Evolutionary conservation across 2,888 invertebrate species (phyloP), one percentile per base, ranked within the genome.

Genomic region (Andrena bucephala): DNA sequence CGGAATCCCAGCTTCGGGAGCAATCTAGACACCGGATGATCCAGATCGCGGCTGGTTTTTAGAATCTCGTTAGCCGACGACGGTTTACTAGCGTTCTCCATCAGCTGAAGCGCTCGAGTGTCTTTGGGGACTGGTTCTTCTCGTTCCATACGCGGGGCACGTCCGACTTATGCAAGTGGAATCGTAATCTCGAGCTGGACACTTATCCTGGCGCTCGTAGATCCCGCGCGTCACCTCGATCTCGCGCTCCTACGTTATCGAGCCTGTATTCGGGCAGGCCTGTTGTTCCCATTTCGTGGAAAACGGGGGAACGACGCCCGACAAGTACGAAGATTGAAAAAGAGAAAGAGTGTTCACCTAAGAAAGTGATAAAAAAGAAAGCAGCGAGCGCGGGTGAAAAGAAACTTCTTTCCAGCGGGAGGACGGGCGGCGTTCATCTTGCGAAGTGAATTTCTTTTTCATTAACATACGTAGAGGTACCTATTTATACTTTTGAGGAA

Each of bases 121-220:
- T 67, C 59, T 54, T 57, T 10, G 7, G 5, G 16, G 82, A 82
- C 75, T 72, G 72, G 85, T 85, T 83, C 50, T 65, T 24, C 73
- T 65, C 31, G 69, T 75, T 82, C n/a, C 33, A 16, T 57, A 82
- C 73, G 36, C 84, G 29, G 52, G 31, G 59, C 84, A 84, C 82
- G 86, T 84, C 16, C 71, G 42, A 36, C 70, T 82, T 73, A 77
- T 77, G 78, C 86, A 86, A 75, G 76, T 50, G 42, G 74, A 73
- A 73, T 83, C 62, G 76, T 84, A 81, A 86, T 74, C 77, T 71
- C 68, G 67, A 73, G 48, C 31, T 66, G 48, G 57, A 73, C 74
- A 67, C 62, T 52, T 71, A 62, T 63, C 54, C 60, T 13, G 57
- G 5, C 29, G 20, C n/a, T 70, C 48, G 24, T 60, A 42, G 48